Conservation (phyloP, 2,888 invertebrate genomes). For the Nephrotoma flavescens region DNA sequence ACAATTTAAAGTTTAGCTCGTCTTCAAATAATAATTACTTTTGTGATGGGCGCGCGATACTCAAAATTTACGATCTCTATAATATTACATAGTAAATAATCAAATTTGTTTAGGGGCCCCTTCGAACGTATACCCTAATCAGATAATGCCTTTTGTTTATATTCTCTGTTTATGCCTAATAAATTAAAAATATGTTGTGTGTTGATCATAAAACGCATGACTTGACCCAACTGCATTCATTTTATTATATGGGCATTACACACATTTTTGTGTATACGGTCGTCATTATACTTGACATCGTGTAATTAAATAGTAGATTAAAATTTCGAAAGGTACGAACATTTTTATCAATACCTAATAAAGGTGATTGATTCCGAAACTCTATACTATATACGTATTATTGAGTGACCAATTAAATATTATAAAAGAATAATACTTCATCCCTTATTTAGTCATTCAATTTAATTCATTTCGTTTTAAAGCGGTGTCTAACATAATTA, state of each 20-base stretch:
- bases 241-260: background rate
- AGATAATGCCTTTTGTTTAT: background rate
- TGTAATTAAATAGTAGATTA: background rate
- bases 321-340: background rate
- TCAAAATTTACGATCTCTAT: background rate
- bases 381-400: background rate
- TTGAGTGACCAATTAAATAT: background rate
- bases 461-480: background rate
- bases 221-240: background rate
- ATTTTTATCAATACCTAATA: background rate
- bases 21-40: background rate
- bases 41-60: background rate
- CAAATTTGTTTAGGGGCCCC: background rate
- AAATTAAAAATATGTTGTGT: background rate
- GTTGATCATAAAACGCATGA: background rate
- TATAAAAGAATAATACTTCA: background rate
- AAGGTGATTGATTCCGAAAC: background rate
- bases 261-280: background rate
- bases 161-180: background rate
- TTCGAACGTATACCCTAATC: background rate
- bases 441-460: background rate
- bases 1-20: background rate
- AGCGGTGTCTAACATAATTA: background rate
- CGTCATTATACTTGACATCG: background rate
- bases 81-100: background rate